phyloP scores from a whole-genome alignment of 2,797 vertebrate genomes.

The Mastacembelus armatus region DNA sequence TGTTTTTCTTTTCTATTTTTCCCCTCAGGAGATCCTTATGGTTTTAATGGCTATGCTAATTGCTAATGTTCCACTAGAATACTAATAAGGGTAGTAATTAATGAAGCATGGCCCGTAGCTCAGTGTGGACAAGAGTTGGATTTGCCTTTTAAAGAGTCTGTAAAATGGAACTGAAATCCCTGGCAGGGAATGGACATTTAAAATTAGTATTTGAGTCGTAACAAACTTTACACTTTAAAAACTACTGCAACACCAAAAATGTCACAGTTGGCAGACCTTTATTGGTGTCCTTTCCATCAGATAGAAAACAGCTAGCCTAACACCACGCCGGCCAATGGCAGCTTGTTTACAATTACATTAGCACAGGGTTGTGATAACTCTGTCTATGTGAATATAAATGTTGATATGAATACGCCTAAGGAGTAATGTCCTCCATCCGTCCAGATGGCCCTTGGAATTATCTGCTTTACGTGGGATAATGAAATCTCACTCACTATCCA shows the following conservation, averaged over 20 bases:
- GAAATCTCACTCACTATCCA: conserved; percentile 77
- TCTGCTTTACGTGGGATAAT: conserved; percentile 69
- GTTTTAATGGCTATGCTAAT: conserved; percentile 73
- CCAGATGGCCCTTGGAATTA: conserved; percentile 73
- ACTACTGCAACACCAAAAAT: conserved; percentile 14
- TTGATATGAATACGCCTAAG: conserved; percentile 49
- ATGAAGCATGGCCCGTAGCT: conserved; percentile 60
- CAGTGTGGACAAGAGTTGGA: conserved; percentile 43
- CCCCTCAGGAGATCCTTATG: conserved; percentile 46
- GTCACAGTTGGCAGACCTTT: conserved; percentile 15
- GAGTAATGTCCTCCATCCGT: conserved; percentile 53
- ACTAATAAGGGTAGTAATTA: conserved; percentile 75
- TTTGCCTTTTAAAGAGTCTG: conserved; percentile 52
- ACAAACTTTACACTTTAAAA: conserved; percentile 31
- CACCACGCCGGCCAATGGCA: conserved; percentile 25
- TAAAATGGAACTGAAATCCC: conserved; percentile 51
- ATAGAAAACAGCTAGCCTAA: conserved; percentile 4
- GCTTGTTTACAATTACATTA: conserved; percentile 44
- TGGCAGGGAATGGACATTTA: conserved; percentile 41
- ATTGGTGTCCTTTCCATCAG: neutral
- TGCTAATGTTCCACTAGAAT: conserved; percentile 67
- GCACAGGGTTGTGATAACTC: conserved; percentile 14
- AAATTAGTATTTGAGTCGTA: conserved; percentile 51
- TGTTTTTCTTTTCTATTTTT: conserved; percentile 33
- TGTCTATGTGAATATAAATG: conserved; percentile 42